Evolutionary conservation across 2,113 vertebrate species (phyloP).

Genomic region (Sorex fumeus): DNA sequence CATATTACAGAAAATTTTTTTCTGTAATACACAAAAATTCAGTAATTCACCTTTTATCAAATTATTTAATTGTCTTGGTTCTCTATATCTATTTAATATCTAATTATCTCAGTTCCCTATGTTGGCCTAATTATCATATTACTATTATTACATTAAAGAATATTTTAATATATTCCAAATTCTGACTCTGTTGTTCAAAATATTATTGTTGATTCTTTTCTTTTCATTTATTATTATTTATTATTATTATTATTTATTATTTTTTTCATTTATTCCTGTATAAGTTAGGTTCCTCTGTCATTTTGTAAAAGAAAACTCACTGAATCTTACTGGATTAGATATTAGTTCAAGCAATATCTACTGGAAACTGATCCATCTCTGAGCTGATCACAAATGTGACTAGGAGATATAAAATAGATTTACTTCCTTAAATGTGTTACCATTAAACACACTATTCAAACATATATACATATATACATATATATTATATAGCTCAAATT

Average conservation of each 20-base stretch:
- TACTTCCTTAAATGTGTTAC: background rate
- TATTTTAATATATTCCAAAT: background rate
- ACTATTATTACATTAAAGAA: background rate
- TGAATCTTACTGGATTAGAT: background rate
- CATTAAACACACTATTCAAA: background rate
- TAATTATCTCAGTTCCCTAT: background rate
- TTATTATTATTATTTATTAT: background rate
- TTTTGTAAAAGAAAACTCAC: background rate
- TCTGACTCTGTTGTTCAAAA: background rate
- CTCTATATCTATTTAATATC: background rate
- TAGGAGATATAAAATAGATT: background rate
- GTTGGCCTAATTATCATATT: background rate
- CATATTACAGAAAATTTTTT: conserved; percentile 14
- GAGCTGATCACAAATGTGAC: background rate
- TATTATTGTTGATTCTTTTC: background rate
- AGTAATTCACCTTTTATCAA: conserved; percentile 12
- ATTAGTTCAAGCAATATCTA: background rate
- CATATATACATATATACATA: too few species aligned
- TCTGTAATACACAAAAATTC: background rate
- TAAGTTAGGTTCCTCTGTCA: background rate
- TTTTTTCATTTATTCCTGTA: background rate
- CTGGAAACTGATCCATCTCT: background rate
- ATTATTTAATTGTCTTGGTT: background rate
- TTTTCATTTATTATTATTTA: too few species aligned
- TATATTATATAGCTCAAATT: background rate